phyloP scores from a whole-genome alignment of 1,140 invertebrate genomes.

The Diorhabda elongata region DNA sequence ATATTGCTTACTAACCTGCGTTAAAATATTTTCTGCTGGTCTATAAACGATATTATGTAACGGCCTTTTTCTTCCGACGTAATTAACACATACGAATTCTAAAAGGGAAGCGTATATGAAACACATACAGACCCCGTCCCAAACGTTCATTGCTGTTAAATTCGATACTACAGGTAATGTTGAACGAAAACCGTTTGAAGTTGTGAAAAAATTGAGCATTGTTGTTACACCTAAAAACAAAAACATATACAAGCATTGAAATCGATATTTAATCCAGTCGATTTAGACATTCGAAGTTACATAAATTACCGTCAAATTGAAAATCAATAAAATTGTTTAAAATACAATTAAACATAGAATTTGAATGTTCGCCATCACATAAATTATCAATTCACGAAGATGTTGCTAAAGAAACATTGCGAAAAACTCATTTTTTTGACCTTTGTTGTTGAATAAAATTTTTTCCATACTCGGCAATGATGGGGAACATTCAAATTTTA shows the following conservation, averaged over 20 bases:
- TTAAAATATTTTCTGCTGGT: conserved; percentile 84
- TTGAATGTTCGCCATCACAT: no score
- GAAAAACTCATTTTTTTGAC: no score
- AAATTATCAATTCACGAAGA: no score
- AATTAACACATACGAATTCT: conserved; percentile 93
- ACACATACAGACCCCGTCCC: conserved; percentile 95
- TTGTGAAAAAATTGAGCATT: conserved; percentile 97
- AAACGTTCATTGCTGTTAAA: conserved; percentile 91
- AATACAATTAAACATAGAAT: no score
- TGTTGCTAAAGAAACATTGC: no score
- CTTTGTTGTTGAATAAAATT: no score
- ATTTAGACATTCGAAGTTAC: no score
- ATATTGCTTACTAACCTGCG: conserved; percentile 63
- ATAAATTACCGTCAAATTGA: no score
- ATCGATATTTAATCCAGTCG: no score
- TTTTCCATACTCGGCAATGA: no score
- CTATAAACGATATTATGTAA: conserved; percentile 84
- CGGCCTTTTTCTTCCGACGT: conserved; percentile 85
- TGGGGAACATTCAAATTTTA: no score
- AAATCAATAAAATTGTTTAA: no score
- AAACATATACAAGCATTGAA: not conserved
- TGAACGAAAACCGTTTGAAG: conserved; percentile 82
- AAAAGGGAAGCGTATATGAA: conserved; percentile 91
- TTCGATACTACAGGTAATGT: conserved; percentile 90
- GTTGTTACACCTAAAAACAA: conserved; percentile 78